phyloP scores from a whole-genome alignment of 2,797 vertebrate species.

The Prionace glauca region DNA sequence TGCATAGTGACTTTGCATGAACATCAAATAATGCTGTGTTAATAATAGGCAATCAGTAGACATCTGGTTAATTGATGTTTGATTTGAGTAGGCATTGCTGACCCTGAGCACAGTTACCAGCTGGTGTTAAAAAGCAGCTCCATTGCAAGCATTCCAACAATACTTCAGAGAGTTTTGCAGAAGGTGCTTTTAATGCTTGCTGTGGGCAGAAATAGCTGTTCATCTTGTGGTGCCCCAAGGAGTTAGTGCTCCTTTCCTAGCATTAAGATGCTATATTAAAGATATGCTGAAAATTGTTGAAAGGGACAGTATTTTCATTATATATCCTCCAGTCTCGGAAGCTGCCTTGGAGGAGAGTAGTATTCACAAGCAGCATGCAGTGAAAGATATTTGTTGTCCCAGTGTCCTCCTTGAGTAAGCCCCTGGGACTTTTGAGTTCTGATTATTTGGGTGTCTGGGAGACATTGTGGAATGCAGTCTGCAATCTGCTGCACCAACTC shows the following conservation, averaged over 20 bases:
- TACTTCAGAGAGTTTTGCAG: neutral
- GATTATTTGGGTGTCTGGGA: neutral
- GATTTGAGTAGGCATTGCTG: neutral
- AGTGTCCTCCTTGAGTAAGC: neutral
- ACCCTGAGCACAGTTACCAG: too few relatives aligned
- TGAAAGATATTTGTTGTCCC: neutral
- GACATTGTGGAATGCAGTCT: too few relatives aligned
- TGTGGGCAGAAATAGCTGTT: neutral
- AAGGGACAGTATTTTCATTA: neutral
- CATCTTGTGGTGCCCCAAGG: neutral
- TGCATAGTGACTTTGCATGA: too few relatives aligned
- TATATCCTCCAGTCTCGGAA: neutral
- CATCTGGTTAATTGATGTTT: slow-evolving; percentile 7
- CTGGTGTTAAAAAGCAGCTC: neutral
- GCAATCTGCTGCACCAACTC: too few relatives aligned
- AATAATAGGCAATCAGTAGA: neutral
- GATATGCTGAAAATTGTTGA: neutral
- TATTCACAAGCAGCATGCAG: neutral
- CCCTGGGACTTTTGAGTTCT: neutral
- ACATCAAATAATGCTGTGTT: neutral
- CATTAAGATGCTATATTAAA: neutral
- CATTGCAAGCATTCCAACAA: neutral
- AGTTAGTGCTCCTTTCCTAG: neutral
- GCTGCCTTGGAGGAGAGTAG: neutral
- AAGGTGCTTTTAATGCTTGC: neutral